phyloP scores from a whole-genome alignment of 2,797 vertebrate genomes.

The Cossypha polioptera region DNA sequence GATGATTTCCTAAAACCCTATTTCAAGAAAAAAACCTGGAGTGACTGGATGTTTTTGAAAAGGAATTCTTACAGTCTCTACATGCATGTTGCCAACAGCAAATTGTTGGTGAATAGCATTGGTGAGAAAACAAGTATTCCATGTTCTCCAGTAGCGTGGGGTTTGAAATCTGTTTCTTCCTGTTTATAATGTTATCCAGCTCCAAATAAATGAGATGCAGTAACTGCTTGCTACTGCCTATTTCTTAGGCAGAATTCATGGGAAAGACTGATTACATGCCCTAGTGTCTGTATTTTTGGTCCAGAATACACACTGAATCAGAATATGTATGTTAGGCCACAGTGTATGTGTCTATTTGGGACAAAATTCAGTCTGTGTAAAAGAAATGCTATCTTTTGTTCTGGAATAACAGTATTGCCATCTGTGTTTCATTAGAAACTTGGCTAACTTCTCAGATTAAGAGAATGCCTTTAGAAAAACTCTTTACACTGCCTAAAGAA shows the following conservation, averaged over 20 bases:
- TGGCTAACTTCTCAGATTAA: background rate
- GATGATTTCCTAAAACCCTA: background rate
- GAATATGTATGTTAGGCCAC: background rate
- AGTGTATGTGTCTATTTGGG: background rate
- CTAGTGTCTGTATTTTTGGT: background rate
- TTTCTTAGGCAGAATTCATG: background rate
- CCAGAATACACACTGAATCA: background rate
- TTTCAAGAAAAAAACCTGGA: background rate
- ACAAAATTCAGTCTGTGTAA: background rate
- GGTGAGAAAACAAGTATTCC: background rate
- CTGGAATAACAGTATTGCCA: background rate
- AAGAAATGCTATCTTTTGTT: background rate
- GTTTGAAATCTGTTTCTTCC: background rate
- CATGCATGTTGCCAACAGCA: background rate
- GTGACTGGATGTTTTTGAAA: background rate
- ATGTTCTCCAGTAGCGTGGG: background rate
- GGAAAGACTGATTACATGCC: background rate
- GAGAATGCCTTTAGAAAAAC: background rate
- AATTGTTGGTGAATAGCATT: background rate
- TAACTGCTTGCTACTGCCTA: background rate
- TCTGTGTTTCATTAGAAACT: slow-evolving; percentile 14
- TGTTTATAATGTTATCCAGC: background rate
- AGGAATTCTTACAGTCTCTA: background rate
- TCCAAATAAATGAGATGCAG: background rate
- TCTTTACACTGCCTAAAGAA: background rate